Evolutionary conservation across 2,113 vertebrate genomes (phyloP), one percentile per base, ranked within the genome.

Genomic region (Dissostichus mawsoni): DNA sequence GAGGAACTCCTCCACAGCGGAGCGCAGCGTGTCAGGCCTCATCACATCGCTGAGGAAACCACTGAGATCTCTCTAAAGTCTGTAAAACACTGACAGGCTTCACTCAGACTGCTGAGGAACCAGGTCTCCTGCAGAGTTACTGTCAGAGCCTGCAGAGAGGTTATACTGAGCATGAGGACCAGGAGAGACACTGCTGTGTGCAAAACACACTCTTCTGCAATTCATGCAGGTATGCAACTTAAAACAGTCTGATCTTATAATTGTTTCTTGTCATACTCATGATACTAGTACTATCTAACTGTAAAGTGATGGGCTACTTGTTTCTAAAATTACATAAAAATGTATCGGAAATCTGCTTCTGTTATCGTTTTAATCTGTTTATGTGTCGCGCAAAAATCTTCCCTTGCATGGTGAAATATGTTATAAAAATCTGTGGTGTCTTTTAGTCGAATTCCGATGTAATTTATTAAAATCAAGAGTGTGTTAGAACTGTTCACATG

Each of bases 1-100:
- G 58, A 52, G 61, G 64, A 36, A 61, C 7, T 69, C 83, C 62
- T 17, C 36, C 36, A 25, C 70, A 58, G 7, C 63, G 16, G 58
- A 4, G 25, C 11, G 23, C 44, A 2, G 29, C 17, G 2, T 45
- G 84, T 82, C 80, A 63, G 25, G 17, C 3, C 55, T 14, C 66
- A 86, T 82, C 71, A 75, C 80, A 9, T 72, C 67, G 2, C 36
- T 0, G n/a, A 73, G 29, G 62, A 55, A 66, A n/a, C 71, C 1
- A 18, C 20, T 36, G 56, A 70, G 67, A 29, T 29, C 3, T 48
- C 18, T 48, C 50, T 56, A 57, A 56, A 41, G 48, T 36, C 74
- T 50, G 41, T 5, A 5, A 47, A 23, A 29, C 44, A 1, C 45
- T 17, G n/a, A 58, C 16, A 2, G 33, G 13, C 45, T 11, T 16